These are phyloP conservation scores for Theocolax elegans DNA, from an alignment of 1,140 invertebrate genomes.

Conservation along the genomic window DNA sequence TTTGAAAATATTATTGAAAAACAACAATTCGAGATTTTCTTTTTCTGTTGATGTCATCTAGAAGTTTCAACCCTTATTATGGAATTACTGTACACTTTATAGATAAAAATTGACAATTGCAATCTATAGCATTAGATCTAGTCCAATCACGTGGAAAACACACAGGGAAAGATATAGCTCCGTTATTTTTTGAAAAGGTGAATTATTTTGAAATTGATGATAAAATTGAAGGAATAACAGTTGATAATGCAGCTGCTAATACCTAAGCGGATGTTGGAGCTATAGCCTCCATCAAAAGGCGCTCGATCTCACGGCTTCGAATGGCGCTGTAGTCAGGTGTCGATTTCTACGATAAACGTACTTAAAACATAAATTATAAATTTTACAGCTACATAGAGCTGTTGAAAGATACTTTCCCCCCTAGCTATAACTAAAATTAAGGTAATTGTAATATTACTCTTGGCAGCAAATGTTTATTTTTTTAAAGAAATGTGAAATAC, in stretches of 20 bases:
- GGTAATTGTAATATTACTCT: too few species aligned
- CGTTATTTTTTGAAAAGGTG: slow-evolving; percentile 52
- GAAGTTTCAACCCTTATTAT: slow-evolving; percentile 55
- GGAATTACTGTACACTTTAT: slow-evolving; percentile 54
- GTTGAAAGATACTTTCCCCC: too few species aligned
- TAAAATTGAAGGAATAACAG: slow-evolving; percentile 49
- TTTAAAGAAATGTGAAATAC: too few species aligned
- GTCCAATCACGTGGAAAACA: slow-evolving; percentile 53
- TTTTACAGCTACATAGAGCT: too few species aligned
- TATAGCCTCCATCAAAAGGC: too few species aligned
- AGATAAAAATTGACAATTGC: slow-evolving; percentile 51
- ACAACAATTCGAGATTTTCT: slow-evolving; percentile 54
- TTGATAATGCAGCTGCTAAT: slow-evolving; percentile 46
- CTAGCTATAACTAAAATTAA: too few species aligned
- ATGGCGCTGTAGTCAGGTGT: too few species aligned
- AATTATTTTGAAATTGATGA: slow-evolving; percentile 49
- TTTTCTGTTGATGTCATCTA: slow-evolving; percentile 58
- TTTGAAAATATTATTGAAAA: slow-evolving; percentile 45
- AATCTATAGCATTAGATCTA: too few species aligned
- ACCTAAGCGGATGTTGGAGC: slow-evolving; percentile 5
- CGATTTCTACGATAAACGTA: too few species aligned
- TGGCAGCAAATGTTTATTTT: too few species aligned
- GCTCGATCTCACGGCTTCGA: too few species aligned
- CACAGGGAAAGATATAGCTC: slow-evolving; percentile 56
- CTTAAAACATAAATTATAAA: too few species aligned